phyloP scores from a whole-genome alignment of 1,140 invertebrate species.

The Drosophila teissieri region DNA sequence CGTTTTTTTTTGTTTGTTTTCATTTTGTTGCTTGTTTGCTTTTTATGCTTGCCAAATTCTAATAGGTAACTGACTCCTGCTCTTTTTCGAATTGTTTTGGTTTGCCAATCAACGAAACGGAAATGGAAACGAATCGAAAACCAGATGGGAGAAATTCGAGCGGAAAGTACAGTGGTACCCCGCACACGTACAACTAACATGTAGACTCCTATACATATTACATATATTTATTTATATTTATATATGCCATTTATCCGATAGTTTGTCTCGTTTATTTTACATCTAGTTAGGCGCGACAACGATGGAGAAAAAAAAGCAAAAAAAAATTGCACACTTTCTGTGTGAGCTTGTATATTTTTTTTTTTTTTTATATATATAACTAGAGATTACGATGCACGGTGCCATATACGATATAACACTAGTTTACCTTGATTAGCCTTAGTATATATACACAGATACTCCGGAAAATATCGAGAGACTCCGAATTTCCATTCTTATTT shows the following conservation, averaged over 20 bases:
- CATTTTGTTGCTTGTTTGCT: conserved; percentile 38
- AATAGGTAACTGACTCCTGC: conserved; percentile 85
- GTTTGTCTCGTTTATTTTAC: conserved; percentile 55
- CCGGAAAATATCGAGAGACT: conserved; percentile 11
- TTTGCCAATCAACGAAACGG: conserved; percentile 77
- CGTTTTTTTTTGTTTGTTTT: conserved; percentile 39
- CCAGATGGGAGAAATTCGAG: conserved; percentile 38
- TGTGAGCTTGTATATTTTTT: conserved; percentile 14
- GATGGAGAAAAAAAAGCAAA: conserved; percentile 48
- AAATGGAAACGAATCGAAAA: conserved; percentile 49
- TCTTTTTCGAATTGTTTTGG: conserved; percentile 78
- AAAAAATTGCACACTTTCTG: conserved; percentile 30
- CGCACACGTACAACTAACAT: conserved; percentile 36
- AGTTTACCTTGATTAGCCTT: conserved; percentile 62
- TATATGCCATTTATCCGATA: conserved; percentile 30
- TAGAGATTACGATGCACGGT: conserved; percentile 49
- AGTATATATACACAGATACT: conserved; percentile 57
- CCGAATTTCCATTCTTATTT: not conserved
- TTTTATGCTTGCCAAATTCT: conserved; percentile 76
- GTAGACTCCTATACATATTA: conserved; percentile 50
- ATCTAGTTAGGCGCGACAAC: conserved; percentile 61
- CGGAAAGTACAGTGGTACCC: conserved; percentile 51
- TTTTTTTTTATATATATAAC: conserved; percentile 21
- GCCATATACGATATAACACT: conserved; percentile 59
- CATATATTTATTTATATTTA: conserved; percentile 14